phyloP scores from a whole-genome alignment of 2,113 vertebrate genomes.

The Crotalus tigris region DNA sequence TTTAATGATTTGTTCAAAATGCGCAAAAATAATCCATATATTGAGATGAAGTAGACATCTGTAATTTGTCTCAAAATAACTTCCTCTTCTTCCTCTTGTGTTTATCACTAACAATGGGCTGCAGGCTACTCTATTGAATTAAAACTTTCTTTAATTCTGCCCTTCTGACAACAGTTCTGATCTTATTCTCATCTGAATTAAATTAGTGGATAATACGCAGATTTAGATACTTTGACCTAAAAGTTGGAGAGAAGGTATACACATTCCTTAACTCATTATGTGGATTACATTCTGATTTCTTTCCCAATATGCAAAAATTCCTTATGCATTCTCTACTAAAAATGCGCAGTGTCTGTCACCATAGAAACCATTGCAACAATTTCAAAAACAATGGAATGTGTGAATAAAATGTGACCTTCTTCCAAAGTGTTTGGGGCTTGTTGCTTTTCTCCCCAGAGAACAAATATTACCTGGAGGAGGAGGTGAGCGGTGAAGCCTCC shows the following conservation, averaged over 20 bases:
- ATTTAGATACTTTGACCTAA: background rate
- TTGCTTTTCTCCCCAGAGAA: background rate
- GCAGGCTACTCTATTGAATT: too few relatives aligned
- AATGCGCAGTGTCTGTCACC: background rate
- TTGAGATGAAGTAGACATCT: background rate
- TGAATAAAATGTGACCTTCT: background rate
- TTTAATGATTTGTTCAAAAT: background rate
- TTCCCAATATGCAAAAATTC: background rate
- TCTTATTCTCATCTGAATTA: background rate
- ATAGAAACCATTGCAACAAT: background rate
- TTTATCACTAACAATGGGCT: background rate
- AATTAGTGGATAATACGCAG: background rate
- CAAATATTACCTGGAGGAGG: background rate
- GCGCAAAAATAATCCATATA: background rate
- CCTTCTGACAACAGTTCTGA: background rate
- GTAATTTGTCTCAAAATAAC: background rate
- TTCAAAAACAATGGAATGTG: background rate
- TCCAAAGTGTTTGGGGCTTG: background rate
- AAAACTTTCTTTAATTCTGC: too few relatives aligned
- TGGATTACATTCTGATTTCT: background rate
- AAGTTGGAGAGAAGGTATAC: background rate
- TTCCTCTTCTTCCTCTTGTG: background rate
- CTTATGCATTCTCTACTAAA: background rate
- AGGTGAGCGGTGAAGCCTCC: background rate
- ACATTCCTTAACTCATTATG: background rate